Percentiles rank a stretch among this genome's conserved stretches.
These are phyloP conservation scores for Ips nitidus DNA, from an alignment of 1,140 invertebrate genomes.

Conservation along the genomic window DNA sequence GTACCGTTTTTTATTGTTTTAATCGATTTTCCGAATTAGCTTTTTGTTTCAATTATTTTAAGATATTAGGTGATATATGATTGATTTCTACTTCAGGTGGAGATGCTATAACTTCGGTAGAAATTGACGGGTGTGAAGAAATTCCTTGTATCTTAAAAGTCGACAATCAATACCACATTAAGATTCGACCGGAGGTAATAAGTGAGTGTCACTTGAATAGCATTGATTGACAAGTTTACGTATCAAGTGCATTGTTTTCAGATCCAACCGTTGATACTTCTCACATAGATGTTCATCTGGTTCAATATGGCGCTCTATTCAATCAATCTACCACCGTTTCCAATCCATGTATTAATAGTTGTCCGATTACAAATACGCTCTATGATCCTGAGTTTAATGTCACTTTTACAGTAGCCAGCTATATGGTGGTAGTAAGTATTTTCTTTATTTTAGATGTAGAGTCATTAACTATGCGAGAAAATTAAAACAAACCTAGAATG, in stretches of 20 bases:
- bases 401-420: not conserved
- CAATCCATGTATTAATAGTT: constrained; percentile 4
- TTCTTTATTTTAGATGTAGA: too few species aligned
- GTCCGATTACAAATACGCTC: constrained; percentile 3
- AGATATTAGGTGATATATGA: not conserved
- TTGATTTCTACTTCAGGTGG: not conserved
- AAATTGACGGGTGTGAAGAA: not conserved
- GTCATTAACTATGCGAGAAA: too few species aligned
- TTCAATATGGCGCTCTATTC: constrained; percentile 7
- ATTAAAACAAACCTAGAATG: too few species aligned
- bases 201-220: not conserved
- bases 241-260: not conserved
- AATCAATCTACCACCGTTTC: not conserved
- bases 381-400: constrained; percentile 1
- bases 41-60: too few species aligned
- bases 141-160: not conserved
- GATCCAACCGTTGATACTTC: constrained; percentile 8
- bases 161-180: not conserved
- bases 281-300: not conserved
- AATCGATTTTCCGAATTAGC: too few species aligned
- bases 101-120: not conserved
- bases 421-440: not conserved
- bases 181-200: not conserved
- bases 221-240: too few species aligned
- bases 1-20: too few species aligned